phyloP scores from a whole-genome alignment of 2,797 vertebrate species.

The Myripristis murdjan region DNA sequence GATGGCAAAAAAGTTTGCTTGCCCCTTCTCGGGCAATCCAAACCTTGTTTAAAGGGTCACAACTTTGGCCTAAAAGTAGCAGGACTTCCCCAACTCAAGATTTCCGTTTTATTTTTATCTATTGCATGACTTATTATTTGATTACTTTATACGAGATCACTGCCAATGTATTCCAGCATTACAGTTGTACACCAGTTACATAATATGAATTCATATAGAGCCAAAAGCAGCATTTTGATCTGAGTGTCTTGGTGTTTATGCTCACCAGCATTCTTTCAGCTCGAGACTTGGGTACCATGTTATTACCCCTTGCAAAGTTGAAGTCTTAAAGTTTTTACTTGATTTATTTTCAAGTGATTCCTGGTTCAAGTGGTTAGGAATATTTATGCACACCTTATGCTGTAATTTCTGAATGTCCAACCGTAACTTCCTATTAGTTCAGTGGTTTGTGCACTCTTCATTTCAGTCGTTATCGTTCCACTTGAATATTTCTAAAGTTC shows the following conservation, averaged over 20 bases:
- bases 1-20: constrained; percentile 9
- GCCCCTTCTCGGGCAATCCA: neutral
- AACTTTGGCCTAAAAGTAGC: constrained; percentile 16
- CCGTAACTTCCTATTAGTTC: constrained; percentile 36
- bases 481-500: constrained; percentile 32
- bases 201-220: constrained; percentile 20
- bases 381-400: constrained; percentile 49
- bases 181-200: constrained; percentile 28
- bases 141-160: constrained; percentile 75
- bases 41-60: constrained; percentile 46
- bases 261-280: constrained; percentile 46
- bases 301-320: constrained; percentile 18
- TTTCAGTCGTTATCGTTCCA: constrained; percentile 28
- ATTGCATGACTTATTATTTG: constrained; percentile 16
- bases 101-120: constrained; percentile 48
- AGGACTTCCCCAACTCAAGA: constrained; percentile 29
- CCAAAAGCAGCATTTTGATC: constrained; percentile 12
- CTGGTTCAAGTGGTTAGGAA: constrained; percentile 23
- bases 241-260: constrained; percentile 40
- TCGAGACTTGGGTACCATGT: constrained; percentile 10
- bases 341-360: constrained; percentile 12
- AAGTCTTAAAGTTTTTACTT: constrained; percentile 27
- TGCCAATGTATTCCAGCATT: constrained; percentile 75
- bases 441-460: constrained; percentile 35
- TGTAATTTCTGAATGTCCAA: constrained; percentile 48